phyloP scores from a whole-genome alignment of 2,888 invertebrate species.

The Anoplius nigerrimus region DNA sequence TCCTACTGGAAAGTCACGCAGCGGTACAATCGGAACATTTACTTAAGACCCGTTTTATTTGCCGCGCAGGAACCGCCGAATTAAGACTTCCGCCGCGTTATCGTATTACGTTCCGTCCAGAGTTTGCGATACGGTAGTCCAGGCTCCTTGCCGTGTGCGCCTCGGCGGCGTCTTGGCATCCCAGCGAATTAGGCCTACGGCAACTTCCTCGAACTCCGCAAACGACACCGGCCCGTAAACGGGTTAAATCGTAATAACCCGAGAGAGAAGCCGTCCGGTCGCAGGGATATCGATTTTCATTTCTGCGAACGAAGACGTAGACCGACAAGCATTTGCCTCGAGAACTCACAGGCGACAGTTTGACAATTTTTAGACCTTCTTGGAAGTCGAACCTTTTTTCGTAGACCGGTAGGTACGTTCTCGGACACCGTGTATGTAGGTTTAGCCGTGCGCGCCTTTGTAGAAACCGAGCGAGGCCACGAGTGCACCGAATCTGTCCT shows the following conservation, averaged over 20 bases:
- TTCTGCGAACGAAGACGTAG: too few species aligned
- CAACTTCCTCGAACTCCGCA: conserved; percentile 13
- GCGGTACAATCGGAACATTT: neutral
- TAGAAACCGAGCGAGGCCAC: conserved; percentile 17
- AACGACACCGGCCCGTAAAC: conserved; percentile 23
- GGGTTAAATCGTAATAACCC: conserved; percentile 8
- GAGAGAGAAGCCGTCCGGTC: too few species aligned
- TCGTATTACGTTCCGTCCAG: neutral
- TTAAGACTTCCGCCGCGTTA: conserved; percentile 12
- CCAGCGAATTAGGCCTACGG: conserved; percentile 14
- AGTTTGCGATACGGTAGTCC: neutral
- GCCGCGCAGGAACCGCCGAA: neutral
- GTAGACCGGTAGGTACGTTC: too few species aligned
- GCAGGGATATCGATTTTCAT: too few species aligned
- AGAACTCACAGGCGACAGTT: too few species aligned
- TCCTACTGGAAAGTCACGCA: neutral
- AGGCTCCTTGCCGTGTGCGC: too few species aligned
- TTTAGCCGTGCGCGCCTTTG: neutral
- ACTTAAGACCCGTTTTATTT: conserved; percentile 2
- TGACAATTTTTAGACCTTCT: too few species aligned
- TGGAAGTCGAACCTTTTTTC: too few species aligned
- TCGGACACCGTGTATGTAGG: conserved; percentile 10
- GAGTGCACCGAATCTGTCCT: conserved; percentile 15
- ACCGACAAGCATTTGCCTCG: too few species aligned
- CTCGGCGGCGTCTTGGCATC: too few species aligned